Evolutionary conservation across 2,113 vertebrate species (phyloP), one percentile per base, ranked within the genome.

Genomic region (Scophthalmus maximus): DNA sequence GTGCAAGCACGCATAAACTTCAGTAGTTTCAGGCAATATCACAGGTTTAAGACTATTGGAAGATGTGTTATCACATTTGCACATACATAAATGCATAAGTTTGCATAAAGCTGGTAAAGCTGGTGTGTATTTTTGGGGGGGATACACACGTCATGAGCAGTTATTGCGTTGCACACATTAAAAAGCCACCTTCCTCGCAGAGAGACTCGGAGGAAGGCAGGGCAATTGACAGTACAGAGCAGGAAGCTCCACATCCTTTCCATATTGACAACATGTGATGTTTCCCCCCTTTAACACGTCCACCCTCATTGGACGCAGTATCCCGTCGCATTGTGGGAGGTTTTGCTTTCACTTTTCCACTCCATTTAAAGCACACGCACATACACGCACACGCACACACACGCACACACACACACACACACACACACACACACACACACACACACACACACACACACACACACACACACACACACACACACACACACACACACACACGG

Each of bases 21-120:
- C 75, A 77, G 56, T 71, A 59, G 69, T 87, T 83, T 65, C 27
- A 18, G 71, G 79, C 77, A 80, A 86, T 80, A 88, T 89, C 69
- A 76, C 78, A 89, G 88, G 58, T 78, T 89, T 88, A 78, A 69
- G 69, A 89, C 87, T 84, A 87, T 79, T 85, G 76, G 73, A 88
- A 82, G 78, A 82, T 83, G 68, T 77, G 82, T 86, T 85, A 81
- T 89, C 83, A 78, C 74, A 64, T 55, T 61, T 38, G 67, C 70
- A 44, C 78, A 87, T 89, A 53, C 78, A 86, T 89, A 81, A 69
- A 91, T 88, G 78, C 74, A 85, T 81, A 84, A 81, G 73, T 85
- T 86, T 83, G 78, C 83, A 88, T 76, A 71, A 80, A 70, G 82
- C 69, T 51, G 30, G 78, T 82, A 81, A 83, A 84, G n/a, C n/a